Percentiles rank a stretch among this genome's conserved stretches.
Evolutionary conservation across 2,797 vertebrate species (phyloP).

Genomic region (Sebastes flavidus): DNA sequence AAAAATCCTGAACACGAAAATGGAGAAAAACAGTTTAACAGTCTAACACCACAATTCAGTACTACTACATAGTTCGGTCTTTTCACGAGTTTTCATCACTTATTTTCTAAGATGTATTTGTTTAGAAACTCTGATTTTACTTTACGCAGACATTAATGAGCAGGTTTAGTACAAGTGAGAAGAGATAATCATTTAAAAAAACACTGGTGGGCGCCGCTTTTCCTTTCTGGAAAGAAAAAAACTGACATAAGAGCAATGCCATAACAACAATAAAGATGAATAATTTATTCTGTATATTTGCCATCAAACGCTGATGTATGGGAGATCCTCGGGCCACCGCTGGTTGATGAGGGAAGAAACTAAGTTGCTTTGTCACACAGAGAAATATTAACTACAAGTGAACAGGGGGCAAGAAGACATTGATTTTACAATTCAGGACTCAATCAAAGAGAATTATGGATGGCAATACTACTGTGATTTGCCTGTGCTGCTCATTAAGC

Average conservation of each 20-base stretch:
- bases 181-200: constrained; percentile 22
- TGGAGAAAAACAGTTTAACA: too few species aligned
- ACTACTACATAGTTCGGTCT: too few species aligned
- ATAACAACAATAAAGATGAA: constrained; percentile 68
- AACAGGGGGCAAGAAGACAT: constrained; percentile 66
- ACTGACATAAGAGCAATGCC: constrained; percentile 47
- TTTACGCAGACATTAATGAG: background rate
- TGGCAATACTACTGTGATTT: constrained; percentile 58
- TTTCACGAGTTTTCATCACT: too few species aligned
- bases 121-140: too few species aligned
- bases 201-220: background rate
- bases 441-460: constrained; percentile 81
- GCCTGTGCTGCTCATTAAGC: constrained; percentile 71
- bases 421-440: constrained; percentile 80
- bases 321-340: constrained; percentile 47
- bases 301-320: constrained; percentile 50
- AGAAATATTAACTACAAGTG: constrained; percentile 77
- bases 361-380: constrained; percentile 65
- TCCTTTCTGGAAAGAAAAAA: background rate
- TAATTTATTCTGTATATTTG: constrained; percentile 34
- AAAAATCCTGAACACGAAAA: too few species aligned
- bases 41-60: too few species aligned
- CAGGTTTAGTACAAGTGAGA: constrained; percentile 25
- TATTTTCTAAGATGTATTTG: too few species aligned
- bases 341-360: constrained; percentile 64